Percentiles rank a stretch among this genome's conserved stretches.
Evolutionary conservation across 2,113 vertebrate species (phyloP).

Genomic region (Chaetorhynchus papuensis): DNA sequence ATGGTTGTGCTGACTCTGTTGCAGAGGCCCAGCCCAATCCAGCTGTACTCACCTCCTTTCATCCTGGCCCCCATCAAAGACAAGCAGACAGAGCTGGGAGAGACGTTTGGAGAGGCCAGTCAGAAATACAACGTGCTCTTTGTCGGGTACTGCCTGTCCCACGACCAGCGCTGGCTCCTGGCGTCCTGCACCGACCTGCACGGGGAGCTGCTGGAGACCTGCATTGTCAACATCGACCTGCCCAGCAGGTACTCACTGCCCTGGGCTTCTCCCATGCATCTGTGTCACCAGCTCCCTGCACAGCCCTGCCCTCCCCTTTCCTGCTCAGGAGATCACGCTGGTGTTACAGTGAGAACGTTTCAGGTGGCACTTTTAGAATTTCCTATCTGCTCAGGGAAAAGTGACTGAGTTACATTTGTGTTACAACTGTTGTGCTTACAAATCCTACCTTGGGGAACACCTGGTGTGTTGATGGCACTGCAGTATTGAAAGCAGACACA

Average conservation of each 20-base stretch:
- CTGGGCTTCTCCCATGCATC: background rate
- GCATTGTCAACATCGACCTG: conserved; percentile 91
- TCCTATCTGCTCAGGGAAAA: background rate
- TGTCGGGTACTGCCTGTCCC: conserved; percentile 94
- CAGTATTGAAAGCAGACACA: background rate
- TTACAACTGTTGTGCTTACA: background rate
- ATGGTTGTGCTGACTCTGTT: conserved; percentile 2
- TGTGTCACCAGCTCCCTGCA: background rate
- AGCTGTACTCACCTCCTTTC: conserved; percentile 90
- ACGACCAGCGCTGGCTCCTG: conserved; percentile 96
- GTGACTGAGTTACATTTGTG: background rate
- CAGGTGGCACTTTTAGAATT: background rate
- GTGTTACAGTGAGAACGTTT: background rate
- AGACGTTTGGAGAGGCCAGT: conserved; percentile 85
- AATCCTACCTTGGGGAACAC: background rate
- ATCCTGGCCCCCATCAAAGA: conserved; percentile 88
- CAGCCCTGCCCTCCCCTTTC: background rate
- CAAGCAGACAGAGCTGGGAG: conserved; percentile 89
- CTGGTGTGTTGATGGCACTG: background rate
- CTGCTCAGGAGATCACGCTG: background rate
- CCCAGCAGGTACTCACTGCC: conserved; percentile 79
- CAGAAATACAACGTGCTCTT: conserved; percentile 93
- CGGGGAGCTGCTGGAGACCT: conserved; percentile 91
- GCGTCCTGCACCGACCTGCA: conserved; percentile 96
- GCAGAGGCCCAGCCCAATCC: conserved; percentile 87